Base-by-base conservation (phyloP, 2,797 vertebrate species). In the Botia almorhae region DNA sequence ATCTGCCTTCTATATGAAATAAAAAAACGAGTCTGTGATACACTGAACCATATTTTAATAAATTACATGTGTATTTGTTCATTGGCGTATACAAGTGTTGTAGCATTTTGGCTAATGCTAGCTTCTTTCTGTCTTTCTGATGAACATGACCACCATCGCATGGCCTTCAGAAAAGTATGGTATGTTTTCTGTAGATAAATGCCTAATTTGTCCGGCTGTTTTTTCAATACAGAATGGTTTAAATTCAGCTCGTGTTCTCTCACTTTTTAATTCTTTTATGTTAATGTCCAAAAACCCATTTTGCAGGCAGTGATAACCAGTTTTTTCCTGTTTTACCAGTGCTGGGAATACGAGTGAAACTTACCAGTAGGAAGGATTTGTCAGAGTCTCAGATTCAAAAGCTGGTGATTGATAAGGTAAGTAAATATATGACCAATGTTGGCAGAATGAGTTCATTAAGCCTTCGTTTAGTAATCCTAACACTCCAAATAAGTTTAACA, bases 121-220 rank as follows among this genome's bases (percentile, higher is more conserved):
- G 12, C 55, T 58, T n/a, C 0, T 0, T 33, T 33, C 43, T 78
- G 21, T 69, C 8, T 43, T 58, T 46, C 33, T 50, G 17, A 16
- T 50, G 23, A 21, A 17, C 8, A 11, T 17, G 23, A 69, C 48
- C 16, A 60, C 17, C 64, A 19, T 69, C 19, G 23, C 2, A 26
- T 58, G 13, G 14, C 55, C 16, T 69, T 48, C 55, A 78, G 76
- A 69, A 12, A 7, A 6, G 4, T 78, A 78, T 23, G 67, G 67
- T 69, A 78, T 33, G 67, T 70, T 29, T 10, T 5, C 14, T 19
- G 2, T n/a, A 56, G 17, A n/a, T 16, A 14, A 4, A 36, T 13
- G 7, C 53, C 10, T 56, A 29, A 56, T 19, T 12, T 4, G 0
- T 26, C 11, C n/a, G 0, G 33, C 48, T 51, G 1, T 29, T 26